Evolutionary conservation across 2,113 vertebrate species (phyloP).

Genomic region (Daboia siamensis): DNA sequence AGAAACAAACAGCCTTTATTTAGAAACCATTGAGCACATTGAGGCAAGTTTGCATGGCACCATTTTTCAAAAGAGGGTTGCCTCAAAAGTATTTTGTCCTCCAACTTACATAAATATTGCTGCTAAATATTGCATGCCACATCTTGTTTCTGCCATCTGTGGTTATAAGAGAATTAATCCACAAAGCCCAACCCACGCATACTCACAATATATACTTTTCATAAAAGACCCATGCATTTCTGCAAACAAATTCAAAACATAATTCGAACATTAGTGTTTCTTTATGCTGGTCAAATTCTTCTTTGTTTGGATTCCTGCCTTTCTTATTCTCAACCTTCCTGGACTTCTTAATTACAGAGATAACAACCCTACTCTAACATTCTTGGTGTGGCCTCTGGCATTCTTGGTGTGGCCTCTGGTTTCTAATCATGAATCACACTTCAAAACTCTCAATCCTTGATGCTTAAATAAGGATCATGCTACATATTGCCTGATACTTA

Average conservation of each 20-base stretch:
- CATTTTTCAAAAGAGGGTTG: conserved; percentile 45
- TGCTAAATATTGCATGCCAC: conserved; percentile 42
- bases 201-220: neutral
- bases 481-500: neutral
- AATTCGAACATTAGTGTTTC: neutral
- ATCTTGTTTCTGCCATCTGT: conserved; percentile 47
- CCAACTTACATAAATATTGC: conserved; percentile 31
- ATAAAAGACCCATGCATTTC: neutral
- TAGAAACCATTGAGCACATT: conserved; percentile 20
- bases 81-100: conserved; percentile 49
- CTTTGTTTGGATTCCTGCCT: neutral
- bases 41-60: conserved; percentile 47
- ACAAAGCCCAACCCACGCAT: conserved; percentile 21
- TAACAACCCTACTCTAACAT: neutral
- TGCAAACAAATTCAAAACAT: neutral
- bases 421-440: neutral
- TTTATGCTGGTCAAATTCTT: neutral
- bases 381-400: neutral
- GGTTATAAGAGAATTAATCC: conserved; percentile 37
- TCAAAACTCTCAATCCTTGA: neutral
- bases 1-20: conserved; percentile 41
- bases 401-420: neutral
- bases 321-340: neutral
- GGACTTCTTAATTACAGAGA: neutral
- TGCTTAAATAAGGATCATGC: neutral